phyloP scores from a whole-genome alignment of 2,888 invertebrate species.

The Athrips mouffetella region DNA sequence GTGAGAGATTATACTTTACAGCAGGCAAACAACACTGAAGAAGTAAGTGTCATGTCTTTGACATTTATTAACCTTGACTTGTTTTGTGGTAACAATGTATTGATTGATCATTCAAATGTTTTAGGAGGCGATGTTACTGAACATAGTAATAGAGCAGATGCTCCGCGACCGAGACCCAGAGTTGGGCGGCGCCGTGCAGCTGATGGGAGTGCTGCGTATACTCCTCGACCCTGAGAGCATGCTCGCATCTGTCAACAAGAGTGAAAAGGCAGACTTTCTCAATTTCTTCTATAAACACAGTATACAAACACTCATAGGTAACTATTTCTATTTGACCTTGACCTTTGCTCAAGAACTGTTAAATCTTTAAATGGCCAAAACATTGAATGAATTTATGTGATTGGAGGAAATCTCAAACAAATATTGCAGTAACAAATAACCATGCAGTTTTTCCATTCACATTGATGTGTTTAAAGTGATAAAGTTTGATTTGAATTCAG shows the following conservation, averaged over 20 bases:
- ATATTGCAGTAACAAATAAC: too few relatives aligned
- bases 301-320: slow-evolving; percentile 96
- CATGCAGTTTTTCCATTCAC: too few relatives aligned
- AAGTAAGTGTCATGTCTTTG: slow-evolving; percentile 73
- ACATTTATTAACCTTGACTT: slow-evolving; percentile 16
- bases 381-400: too few relatives aligned
- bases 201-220: slow-evolving; percentile 95
- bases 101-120: slow-evolving; percentile 32
- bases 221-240: slow-evolving; percentile 98
- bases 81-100: not conserved
- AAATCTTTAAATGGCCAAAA: not conserved
- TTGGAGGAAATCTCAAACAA: too few relatives aligned
- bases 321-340: not conserved
- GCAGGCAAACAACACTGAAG: slow-evolving; percentile 92
- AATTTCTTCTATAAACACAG: slow-evolving; percentile 99
- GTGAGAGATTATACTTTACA: slow-evolving; percentile 97
- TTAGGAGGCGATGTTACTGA: slow-evolving; percentile 95
- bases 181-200: slow-evolving; percentile 97
- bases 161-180: slow-evolving; percentile 98
- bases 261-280: slow-evolving; percentile 98
- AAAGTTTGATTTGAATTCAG: too few relatives aligned
- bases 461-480: too few relatives aligned
- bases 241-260: slow-evolving; percentile 94
- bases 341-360: not conserved
- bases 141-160: slow-evolving; percentile 99